Evolutionary conservation across 1,140 invertebrate species (phyloP).

Genomic region (Anastrepha ludens): DNA sequence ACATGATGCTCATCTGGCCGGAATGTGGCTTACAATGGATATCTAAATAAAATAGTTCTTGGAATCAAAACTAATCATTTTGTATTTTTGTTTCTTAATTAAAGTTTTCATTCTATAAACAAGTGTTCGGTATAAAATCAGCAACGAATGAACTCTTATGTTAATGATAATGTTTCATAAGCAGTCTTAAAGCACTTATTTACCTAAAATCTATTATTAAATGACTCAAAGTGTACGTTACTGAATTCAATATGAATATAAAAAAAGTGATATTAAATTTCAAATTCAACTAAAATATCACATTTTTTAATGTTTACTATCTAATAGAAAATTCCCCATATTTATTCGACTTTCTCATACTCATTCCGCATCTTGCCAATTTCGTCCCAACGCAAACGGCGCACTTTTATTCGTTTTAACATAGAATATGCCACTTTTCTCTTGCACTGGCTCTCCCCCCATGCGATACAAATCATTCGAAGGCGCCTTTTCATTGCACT

Average conservation of each 20-base stretch:
- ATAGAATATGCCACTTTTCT: conserved; percentile 75
- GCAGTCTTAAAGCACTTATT: no score
- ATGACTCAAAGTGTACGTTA: no score
- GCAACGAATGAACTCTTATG: no score
- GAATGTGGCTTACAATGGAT: no score
- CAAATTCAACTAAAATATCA: not conserved
- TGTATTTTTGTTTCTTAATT: no score
- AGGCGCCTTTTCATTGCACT: conserved; percentile 68
- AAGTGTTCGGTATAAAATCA: no score
- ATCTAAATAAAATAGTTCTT: no score
- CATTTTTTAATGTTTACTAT: not conserved
- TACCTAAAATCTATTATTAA: no score
- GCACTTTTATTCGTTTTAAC: conserved; percentile 74
- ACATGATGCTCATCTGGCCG: no score
- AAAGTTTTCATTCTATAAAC: no score
- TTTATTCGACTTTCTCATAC: not conserved
- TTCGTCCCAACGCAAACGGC: conserved; percentile 73
- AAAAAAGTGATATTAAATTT: not conserved
- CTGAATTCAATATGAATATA: not conserved
- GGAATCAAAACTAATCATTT: no score
- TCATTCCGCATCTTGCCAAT: not conserved
- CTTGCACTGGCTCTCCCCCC: conserved; percentile 74
- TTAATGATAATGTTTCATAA: no score
- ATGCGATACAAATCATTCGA: conserved; percentile 73
- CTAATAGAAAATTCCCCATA: not conserved